Percentiles rank a stretch among this genome's conserved stretches.
phyloP scores from a whole-genome alignment of 2,888 invertebrate genomes.

The Tuberolachnus salignus region DNA sequence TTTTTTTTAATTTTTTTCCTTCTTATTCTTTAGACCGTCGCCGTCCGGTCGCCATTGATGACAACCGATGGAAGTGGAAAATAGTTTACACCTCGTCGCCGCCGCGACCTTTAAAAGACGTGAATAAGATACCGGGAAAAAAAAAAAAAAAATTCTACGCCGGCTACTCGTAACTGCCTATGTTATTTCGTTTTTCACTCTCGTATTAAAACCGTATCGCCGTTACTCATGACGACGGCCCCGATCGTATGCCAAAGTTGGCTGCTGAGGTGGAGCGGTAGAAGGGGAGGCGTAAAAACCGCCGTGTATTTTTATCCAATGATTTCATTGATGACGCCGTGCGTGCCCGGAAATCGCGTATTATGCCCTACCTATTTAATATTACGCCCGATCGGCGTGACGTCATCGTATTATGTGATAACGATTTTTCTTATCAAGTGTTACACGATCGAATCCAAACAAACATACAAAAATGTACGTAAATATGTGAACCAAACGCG shows the following conservation, averaged over 20 bases:
- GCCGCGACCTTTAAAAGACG: constrained; percentile 11
- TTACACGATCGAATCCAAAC: not conserved
- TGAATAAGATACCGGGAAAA: not conserved
- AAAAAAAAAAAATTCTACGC: constrained; percentile 18
- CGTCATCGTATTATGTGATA: too few species aligned
- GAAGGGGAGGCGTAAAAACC: not conserved
- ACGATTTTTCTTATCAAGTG: not conserved
- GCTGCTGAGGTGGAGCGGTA: not conserved
- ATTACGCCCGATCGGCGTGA: not conserved
- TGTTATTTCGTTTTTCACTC: constrained; percentile 27
- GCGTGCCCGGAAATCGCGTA: too few species aligned
- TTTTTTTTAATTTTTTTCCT: constrained; percentile 21
- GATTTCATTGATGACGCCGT: constrained; percentile 37
- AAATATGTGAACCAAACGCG: too few species aligned
- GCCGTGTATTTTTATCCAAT: constrained; percentile 40
- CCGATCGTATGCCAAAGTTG: too few species aligned
- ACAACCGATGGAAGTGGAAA: constrained; percentile 21
- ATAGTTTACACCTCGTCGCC: constrained; percentile 33
- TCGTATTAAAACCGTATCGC: not conserved
- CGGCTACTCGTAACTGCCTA: not conserved
- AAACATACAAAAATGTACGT: too few species aligned
- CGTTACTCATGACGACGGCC: not conserved
- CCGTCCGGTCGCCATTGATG: not conserved
- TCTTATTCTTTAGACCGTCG: not conserved
- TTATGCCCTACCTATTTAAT: too few species aligned